Evolutionary conservation across 2,888 invertebrate genomes (phyloP).

Genomic region (Agriopis leucophaearia): DNA sequence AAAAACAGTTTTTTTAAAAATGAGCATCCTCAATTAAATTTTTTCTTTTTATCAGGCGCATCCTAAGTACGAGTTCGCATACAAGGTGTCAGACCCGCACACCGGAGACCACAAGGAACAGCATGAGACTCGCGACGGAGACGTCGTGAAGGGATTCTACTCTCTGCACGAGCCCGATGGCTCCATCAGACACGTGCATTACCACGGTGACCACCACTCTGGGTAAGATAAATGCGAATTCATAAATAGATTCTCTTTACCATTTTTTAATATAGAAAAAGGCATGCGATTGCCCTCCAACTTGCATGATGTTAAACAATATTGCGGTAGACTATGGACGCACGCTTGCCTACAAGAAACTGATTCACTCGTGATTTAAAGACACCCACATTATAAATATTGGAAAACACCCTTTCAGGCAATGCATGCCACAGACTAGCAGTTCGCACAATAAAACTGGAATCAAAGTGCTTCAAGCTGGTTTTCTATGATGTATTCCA

Average conservation of each 20-base stretch:
- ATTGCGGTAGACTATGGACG: too few relatives aligned
- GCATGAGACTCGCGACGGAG: slow-evolving; percentile 66
- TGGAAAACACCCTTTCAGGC: too few relatives aligned
- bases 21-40: background rate
- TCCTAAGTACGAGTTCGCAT: slow-evolving; percentile 60
- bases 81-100: slow-evolving; percentile 63
- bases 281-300: too few relatives aligned
- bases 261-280: too few relatives aligned
- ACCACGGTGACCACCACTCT: slow-evolving; percentile 51
- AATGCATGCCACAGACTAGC: too few relatives aligned
- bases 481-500: background rate
- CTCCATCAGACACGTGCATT: slow-evolving; percentile 59
- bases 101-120: slow-evolving; percentile 65
- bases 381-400: too few relatives aligned
- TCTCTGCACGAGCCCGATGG: slow-evolving; percentile 64
- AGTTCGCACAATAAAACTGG: too few relatives aligned
- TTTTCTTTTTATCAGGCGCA: slow-evolving; percentile 45
- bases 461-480: too few relatives aligned
- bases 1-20: background rate
- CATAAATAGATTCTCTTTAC: too few relatives aligned
- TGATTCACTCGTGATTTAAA: too few relatives aligned
- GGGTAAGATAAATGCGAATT: slow-evolving; percentile 53
- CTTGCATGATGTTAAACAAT: too few relatives aligned
- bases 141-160: slow-evolving; percentile 65
- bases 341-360: too few relatives aligned